Conservation (phyloP, 2,113 vertebrate species). For the Puma concolor region DNA sequence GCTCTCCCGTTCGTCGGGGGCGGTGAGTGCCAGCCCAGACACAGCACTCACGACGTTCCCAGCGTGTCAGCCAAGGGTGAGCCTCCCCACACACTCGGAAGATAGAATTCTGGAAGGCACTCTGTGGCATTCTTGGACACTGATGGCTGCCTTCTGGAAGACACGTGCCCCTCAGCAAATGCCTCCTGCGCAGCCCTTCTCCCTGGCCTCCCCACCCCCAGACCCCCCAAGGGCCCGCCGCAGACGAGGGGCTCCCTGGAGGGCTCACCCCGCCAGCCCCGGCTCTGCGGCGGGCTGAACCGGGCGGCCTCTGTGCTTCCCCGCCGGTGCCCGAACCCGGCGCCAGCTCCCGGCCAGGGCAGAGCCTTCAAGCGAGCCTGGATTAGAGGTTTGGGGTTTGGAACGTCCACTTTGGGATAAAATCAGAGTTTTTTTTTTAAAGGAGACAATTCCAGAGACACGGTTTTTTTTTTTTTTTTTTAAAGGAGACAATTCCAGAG, state of each 20-base stretch:
- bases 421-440: conserved; percentile 52
- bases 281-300: conserved; percentile 80
- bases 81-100: conserved; percentile 62
- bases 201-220: neutral
- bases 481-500: conserved; percentile 38
- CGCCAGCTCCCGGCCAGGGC: conserved; percentile 73
- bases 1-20: neutral
- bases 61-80: conserved; percentile 78
- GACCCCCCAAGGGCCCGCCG: conserved; percentile 56
- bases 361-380: conserved; percentile 53
- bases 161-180: conserved; percentile 71
- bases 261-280: conserved; percentile 45
- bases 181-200: conserved; percentile 57
- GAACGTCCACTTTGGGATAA: conserved; percentile 62
- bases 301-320: conserved; percentile 74
- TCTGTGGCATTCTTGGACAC: conserved; percentile 50
- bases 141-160: conserved; percentile 70
- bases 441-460: conserved; percentile 57
- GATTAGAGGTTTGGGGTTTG: conserved; percentile 79
- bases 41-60: conserved; percentile 57
- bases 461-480: neutral
- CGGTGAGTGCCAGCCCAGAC: conserved; percentile 1
- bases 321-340: conserved; percentile 61
- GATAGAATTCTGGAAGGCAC: conserved; percentile 66
- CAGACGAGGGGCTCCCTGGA: conserved; percentile 71